Percentiles rank a stretch among this genome's conserved stretches.
Evolutionary conservation across 2,888 invertebrate genomes (phyloP).

Genomic region (Idaea biselata): DNA sequence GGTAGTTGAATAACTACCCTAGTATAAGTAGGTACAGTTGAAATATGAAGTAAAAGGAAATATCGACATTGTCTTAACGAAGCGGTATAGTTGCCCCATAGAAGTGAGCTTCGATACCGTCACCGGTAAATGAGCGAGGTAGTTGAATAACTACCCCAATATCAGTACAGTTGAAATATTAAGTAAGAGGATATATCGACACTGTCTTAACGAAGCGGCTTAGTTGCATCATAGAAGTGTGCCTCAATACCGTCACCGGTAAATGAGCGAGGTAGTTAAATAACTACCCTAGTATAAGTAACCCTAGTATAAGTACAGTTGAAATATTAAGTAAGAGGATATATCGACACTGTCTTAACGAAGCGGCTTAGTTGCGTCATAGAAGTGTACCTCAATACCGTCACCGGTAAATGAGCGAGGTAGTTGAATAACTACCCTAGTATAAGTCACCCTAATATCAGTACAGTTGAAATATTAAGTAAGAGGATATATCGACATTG

Average conservation of each 20-base stretch:
- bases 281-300: too few relatives aligned
- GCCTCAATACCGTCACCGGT: constrained; percentile 14
- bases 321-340: too few relatives aligned
- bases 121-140: constrained; percentile 30
- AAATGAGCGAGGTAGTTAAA: constrained; percentile 35
- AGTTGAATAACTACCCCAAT: constrained; percentile 36
- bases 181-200: constrained; percentile 10
- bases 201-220: too few relatives aligned
- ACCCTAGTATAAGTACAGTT: too few relatives aligned
- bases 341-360: background rate
- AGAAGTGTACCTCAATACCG: constrained; percentile 1
- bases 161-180: too few relatives aligned
- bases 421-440: constrained; percentile 35
- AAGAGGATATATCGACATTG: too few relatives aligned
- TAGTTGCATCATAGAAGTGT: background rate
- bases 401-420: constrained; percentile 30
- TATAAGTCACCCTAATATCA: too few relatives aligned
- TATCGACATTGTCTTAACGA: too few relatives aligned
- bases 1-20: constrained; percentile 34
- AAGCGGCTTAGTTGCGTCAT: background rate
- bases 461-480: too few relatives aligned
- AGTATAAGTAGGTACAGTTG: constrained; percentile 31
- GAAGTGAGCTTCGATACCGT: background rate
- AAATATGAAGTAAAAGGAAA: constrained; percentile 23
- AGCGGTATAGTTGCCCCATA: background rate